Percentiles rank a stretch among this genome's conserved stretches.
Conservation (phyloP, 2,888 invertebrate species). For the Fragum sueziense region DNA sequence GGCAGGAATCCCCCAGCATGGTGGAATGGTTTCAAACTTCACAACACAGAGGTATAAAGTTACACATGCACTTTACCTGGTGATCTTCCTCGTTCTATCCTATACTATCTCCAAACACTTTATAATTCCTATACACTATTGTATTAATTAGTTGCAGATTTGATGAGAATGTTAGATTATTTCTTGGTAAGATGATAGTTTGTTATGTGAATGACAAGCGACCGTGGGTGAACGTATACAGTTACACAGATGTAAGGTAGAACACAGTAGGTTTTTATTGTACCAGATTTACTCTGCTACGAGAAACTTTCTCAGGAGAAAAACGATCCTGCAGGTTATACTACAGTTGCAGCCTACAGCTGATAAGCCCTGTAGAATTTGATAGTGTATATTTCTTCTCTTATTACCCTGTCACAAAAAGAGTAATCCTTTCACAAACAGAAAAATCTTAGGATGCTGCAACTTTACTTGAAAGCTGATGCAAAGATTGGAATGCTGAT, state of each 20-base stretch:
- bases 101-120: not conserved
- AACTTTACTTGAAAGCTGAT: no score
- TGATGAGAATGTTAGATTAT: not conserved
- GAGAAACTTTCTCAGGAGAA: not conserved
- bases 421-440: no score
- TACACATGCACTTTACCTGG: slow-evolving; percentile 59
- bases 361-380: no score
- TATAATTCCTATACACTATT: not conserved
- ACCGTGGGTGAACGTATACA: slow-evolving; percentile 29
- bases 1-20: slow-evolving; percentile 45
- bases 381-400: no score
- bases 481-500: no score
- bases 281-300: slow-evolving; percentile 24
- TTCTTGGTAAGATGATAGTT: slow-evolving; percentile 23
- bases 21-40: slow-evolving; percentile 60
- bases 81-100: slow-evolving; percentile 2
- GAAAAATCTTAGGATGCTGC: no score
- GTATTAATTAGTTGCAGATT: not conserved
- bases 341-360: slow-evolving; percentile 14
- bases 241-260: slow-evolving; percentile 42
- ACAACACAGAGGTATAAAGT: slow-evolving; percentile 54
- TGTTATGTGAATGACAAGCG: slow-evolving; percentile 9
- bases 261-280: slow-evolving; percentile 31
- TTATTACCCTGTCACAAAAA: no score
- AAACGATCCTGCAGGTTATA: slow-evolving; percentile 1